Percentiles rank a stretch among this genome's conserved stretches.
Conservation (phyloP, 1,140 invertebrate genomes). For the Xylocopa sonorina region DNA sequence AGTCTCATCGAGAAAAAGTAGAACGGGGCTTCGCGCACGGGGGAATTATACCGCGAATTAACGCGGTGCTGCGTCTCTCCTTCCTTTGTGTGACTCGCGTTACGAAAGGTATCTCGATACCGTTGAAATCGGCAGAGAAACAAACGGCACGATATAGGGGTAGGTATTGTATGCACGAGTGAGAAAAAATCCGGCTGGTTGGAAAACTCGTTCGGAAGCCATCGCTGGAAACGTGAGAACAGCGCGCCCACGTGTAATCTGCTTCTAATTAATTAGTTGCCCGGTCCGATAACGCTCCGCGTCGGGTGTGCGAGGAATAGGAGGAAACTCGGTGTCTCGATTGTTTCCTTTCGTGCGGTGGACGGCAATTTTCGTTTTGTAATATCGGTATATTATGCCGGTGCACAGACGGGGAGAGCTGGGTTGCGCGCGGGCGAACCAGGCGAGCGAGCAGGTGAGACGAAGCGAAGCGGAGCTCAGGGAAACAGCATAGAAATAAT, state of each 20-base stretch:
- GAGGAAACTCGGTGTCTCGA: constrained; percentile 19
- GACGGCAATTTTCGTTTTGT: constrained; percentile 32
- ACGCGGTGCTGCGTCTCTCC: too few relatives aligned
- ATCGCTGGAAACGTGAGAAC: constrained; percentile 20
- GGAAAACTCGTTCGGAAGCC: background rate
- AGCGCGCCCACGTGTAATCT: background rate
- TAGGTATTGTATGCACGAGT: too few relatives aligned
- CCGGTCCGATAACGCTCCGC: background rate
- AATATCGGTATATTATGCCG: too few relatives aligned
- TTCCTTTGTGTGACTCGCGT: background rate
- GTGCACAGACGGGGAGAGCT: background rate
- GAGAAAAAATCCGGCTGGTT: background rate
- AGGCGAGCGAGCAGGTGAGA: constrained; percentile 64
- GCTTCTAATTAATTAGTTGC: constrained; percentile 29
- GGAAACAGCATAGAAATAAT: constrained; percentile 74
- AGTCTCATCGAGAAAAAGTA: background rate
- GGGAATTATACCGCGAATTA: background rate
- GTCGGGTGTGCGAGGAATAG: background rate
- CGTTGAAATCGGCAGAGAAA: too few relatives aligned
- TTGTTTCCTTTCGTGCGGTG: constrained; percentile 9
- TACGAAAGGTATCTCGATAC: too few relatives aligned
- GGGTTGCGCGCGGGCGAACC: constrained; percentile 42
- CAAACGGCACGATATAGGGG: too few relatives aligned
- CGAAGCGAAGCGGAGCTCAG: constrained; percentile 70
- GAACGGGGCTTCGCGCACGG: background rate